Percentiles rank a stretch among this genome's conserved stretches.
Conservation (phyloP, 2,113 vertebrate species). For the Erinaceus europaeus region DNA sequence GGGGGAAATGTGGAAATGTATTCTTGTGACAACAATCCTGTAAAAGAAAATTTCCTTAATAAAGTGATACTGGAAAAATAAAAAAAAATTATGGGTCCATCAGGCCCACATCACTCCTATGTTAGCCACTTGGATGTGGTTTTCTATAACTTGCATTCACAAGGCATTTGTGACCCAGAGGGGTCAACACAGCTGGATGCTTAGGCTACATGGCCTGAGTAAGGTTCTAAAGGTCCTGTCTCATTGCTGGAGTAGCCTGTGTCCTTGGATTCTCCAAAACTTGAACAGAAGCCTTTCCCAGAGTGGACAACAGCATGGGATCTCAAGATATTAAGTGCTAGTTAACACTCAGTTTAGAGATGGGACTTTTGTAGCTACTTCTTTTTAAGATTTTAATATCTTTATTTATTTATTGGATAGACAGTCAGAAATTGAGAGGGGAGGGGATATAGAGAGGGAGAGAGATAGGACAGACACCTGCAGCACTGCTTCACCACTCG, state of each 20-base stretch:
- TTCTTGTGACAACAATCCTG: too few species aligned
- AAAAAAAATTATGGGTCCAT: background rate
- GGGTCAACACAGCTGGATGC: background rate
- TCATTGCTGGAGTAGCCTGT: too few species aligned
- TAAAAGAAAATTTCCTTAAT: too few species aligned
- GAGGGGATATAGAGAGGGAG: too few species aligned
- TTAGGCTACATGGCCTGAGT: background rate
- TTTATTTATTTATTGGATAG: too few species aligned
- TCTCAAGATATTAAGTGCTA: background rate
- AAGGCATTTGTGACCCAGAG: rapidly evolving
- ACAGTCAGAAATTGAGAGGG: too few species aligned
- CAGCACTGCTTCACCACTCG: too few species aligned
- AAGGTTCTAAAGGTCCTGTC: background rate
- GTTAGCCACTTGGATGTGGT: background rate
- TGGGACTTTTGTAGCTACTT: too few species aligned
- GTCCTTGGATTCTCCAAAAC: background rate
- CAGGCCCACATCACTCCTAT: background rate
- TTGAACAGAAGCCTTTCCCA: background rate
- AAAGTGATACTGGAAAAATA: too few species aligned
- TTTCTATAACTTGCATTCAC: background rate
- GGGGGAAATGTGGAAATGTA: too few species aligned
- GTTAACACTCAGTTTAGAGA: background rate
- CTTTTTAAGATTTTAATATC: too few species aligned
- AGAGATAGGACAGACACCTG: too few species aligned
- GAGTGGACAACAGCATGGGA: background rate